Evolutionary conservation across 2,113 vertebrate species (phyloP).

Genomic region (Lontra canadensis): DNA sequence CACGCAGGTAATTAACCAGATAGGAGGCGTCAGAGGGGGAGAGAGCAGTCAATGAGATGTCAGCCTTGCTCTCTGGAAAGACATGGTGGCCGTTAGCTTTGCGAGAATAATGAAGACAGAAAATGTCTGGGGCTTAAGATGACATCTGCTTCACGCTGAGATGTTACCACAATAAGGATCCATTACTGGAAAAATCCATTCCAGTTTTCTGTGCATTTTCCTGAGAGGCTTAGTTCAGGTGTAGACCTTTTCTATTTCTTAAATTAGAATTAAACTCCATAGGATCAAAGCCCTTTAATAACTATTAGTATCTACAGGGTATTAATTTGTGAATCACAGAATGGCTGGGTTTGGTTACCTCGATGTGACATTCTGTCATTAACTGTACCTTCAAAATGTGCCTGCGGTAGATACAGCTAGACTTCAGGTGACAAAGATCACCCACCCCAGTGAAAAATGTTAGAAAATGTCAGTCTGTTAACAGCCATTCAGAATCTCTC

Average conservation of each 20-base stretch:
- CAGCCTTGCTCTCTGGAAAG: neutral
- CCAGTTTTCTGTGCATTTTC: neutral
- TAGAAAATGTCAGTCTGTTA: neutral
- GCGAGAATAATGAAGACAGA: neutral
- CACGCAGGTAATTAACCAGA: no score
- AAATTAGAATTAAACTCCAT: neutral
- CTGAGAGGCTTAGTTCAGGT: neutral
- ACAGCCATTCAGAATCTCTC: neutral
- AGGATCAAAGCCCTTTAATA: neutral
- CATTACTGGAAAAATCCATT: neutral
- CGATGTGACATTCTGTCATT: accelerated
- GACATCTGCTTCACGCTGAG: accelerated
- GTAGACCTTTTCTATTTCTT: neutral
- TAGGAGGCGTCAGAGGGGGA: neutral
- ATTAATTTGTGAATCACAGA: neutral
- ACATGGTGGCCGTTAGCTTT: neutral
- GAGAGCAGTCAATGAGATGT: accelerated
- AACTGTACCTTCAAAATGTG: neutral
- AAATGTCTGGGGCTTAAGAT: accelerated
- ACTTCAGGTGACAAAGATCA: neutral
- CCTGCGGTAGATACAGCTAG: accelerated
- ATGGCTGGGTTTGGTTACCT: neutral
- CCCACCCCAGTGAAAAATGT: neutral
- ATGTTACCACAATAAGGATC: accelerated
- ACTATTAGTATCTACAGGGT: neutral